phyloP scores from a whole-genome alignment of 1,140 invertebrate species.

The Lucilia cuprina region DNA sequence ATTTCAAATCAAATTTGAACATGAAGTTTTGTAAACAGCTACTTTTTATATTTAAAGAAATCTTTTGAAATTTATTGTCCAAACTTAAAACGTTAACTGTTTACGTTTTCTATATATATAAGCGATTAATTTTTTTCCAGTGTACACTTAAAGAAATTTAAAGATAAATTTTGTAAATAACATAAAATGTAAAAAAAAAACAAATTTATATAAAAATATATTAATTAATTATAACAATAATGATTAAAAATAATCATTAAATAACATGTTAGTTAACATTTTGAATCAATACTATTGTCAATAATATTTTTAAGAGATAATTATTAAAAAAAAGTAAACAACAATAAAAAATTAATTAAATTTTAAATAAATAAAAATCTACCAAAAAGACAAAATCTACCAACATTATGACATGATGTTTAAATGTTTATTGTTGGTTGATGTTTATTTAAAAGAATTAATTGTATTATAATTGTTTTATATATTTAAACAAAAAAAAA shows the following conservation, averaged over 20 bases:
- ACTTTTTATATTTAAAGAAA: too few species aligned
- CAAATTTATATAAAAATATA: neutral
- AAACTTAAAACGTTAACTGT: too few species aligned
- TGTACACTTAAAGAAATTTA: too few species aligned
- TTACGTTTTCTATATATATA: too few species aligned
- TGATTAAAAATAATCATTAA: neutral
- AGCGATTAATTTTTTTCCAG: too few species aligned
- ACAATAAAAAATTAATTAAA: neutral
- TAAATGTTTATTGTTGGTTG: neutral
- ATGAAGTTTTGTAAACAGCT: too few species aligned
- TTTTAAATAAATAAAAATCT: neutral
- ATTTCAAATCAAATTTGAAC: too few species aligned
- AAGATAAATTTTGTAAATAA: neutral
- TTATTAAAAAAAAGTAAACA: neutral
- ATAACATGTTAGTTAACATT: constrained; percentile 29
- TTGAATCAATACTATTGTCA: constrained; percentile 30
- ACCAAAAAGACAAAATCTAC: neutral
- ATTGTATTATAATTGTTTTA: constrained; percentile 20
- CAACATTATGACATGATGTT: neutral
- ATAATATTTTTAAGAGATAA: constrained; percentile 5
- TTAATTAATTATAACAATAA: neutral
- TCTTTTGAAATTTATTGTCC: too few species aligned
- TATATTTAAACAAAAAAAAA: constrained; percentile 15
- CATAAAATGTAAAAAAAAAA: neutral
- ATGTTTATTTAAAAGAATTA: neutral